Base-by-base conservation (phyloP, 1,140 invertebrate genomes). In the Apolygus lucorum region DNA sequence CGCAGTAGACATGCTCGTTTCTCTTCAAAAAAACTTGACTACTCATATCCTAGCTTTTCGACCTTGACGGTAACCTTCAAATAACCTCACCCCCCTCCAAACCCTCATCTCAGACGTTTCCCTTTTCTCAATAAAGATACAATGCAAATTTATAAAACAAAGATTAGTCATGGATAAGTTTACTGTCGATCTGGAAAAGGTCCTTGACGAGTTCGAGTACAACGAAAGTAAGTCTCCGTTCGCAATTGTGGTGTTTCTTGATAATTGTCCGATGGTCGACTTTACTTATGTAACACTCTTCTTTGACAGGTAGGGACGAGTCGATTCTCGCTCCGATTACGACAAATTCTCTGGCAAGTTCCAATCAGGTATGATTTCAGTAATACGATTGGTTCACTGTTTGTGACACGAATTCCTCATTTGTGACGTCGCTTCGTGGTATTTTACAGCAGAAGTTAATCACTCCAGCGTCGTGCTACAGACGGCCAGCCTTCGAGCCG, bases 161-260 rank as follows among this genome's bases (percentile, higher is more conserved):
- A 25, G 1, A 66, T 2, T 29, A 70, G 66, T 63, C 62, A 89
- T 89, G 87, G 87, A 88, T 77, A 87, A 88, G 73, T 87, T 86
- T 78, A 82, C 86, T 75, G 86, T 93, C 70, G 91, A 93, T 82
- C 83, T 93, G 73, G 90, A 93, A 79, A 90, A 91, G 82, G 89
- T 93, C 74, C 81, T 94, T 64, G 90, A 93, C 79, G 90, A 93
- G 76, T 90, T 94, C 80, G 91, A 93, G 80, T 85, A 88, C 76
- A 86, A 86, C 77, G 85, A 89, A 84, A 85, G 85, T 87, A 76
- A 65, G 13, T 42, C 21, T 17, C 54, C 34, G 4, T n/a, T n/a
- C n/a, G n/a, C n/a, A n/a, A n/a, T 52, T 52, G 42, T 13, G n/a
- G 42, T 13, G 42, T 65, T 65, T 65, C 17, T 13, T 65, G 27